A percentile compares a stretch with the other conserved stretches of the same genome.
Conservation (phyloP, 2,113 vertebrate genomes). For the Rhynchopsitta pachyrhyncha region DNA sequence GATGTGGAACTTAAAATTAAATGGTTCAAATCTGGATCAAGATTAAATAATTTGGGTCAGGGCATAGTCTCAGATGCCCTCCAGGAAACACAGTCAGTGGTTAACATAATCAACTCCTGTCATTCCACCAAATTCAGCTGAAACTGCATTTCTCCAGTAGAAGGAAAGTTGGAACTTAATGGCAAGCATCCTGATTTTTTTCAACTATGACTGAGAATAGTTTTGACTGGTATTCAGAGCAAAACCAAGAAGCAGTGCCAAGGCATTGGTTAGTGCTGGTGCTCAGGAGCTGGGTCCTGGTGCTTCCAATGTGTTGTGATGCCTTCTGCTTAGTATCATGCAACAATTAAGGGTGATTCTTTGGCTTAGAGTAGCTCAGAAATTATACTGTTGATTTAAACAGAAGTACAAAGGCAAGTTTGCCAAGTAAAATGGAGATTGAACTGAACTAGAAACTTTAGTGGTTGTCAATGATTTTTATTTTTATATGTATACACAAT, state of each 20-base stretch:
- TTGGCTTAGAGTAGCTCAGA: neutral
- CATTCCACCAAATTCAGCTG: constrained; percentile 52
- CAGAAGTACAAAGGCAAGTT: neutral
- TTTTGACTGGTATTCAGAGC: neutral
- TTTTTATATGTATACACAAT: neutral
- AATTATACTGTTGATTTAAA: neutral
- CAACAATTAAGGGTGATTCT: neutral
- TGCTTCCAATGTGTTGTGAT: neutral
- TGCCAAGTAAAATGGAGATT: neutral
- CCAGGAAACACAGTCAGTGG: constrained; percentile 14
- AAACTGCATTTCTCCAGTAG: neutral
- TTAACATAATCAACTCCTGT: constrained; percentile 54
- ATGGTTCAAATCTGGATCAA: constrained; percentile 1
- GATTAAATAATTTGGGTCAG: constrained; percentile 32
- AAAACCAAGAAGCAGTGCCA: neutral
- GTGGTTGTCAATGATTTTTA: neutral
- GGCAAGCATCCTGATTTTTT: neutral
- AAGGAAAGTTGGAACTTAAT: constrained; percentile 29
- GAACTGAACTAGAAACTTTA: neutral
- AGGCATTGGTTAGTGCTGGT: neutral
- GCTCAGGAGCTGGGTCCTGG: neutral
- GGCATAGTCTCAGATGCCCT: constrained; percentile 7
- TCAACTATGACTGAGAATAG: neutral
- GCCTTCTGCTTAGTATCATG: neutral
- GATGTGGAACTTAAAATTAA: neutral